Evolutionary conservation across 2,797 vertebrate genomes (phyloP).

Genomic region (Pangasius larnaudii): DNA sequence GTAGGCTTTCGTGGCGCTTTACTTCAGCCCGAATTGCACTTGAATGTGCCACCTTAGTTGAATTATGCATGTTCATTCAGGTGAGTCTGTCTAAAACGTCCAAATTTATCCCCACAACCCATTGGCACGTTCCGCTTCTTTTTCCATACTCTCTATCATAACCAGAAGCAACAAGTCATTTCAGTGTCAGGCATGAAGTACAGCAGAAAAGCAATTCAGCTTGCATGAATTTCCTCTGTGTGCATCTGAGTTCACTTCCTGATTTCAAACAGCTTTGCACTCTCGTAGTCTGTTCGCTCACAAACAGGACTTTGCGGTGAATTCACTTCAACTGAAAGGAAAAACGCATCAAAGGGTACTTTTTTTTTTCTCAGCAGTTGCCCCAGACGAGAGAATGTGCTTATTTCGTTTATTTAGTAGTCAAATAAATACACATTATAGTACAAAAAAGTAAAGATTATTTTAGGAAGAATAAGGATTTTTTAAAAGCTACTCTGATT

Average conservation of each 20-base stretch:
- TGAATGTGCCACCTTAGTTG: conserved; percentile 71
- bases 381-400: background rate
- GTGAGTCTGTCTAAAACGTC: conserved; percentile 57
- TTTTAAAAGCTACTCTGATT: background rate
- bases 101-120: conserved; percentile 65
- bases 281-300: conserved; percentile 38
- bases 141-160: conserved; percentile 44
- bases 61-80: conserved; percentile 75
- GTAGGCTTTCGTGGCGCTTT: conserved; percentile 79
- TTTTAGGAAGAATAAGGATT: background rate
- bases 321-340: conserved; percentile 50
- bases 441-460: background rate
- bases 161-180: conserved; percentile 20
- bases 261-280: conserved; percentile 62
- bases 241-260: conserved; percentile 77
- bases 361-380: background rate
- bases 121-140: conserved; percentile 64
- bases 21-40: conserved; percentile 84
- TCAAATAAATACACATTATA: too few relatives aligned
- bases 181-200: conserved; percentile 56
- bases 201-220: conserved; percentile 56
- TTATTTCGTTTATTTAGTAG: background rate
- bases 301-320: conserved; percentile 62
- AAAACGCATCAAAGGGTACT: background rate
- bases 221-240: conserved; percentile 73